Evolutionary conservation across 2,113 vertebrate species (phyloP), one percentile per base, ranked within the genome.

Genomic region (Megaleporinus macrocephalus): DNA sequence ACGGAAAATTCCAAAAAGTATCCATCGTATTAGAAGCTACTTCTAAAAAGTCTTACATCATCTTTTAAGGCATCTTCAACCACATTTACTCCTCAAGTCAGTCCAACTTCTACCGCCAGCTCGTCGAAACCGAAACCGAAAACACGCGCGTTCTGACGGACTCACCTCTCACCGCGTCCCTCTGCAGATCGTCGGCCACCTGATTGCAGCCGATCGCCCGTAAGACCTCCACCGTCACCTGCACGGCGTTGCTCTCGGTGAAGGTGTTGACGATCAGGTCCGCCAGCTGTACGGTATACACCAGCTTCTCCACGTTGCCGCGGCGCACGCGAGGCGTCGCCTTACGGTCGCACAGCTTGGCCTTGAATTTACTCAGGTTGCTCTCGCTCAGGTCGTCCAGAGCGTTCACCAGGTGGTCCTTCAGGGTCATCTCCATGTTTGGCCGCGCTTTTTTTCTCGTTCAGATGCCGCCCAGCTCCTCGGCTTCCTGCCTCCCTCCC

Each of bases 241-340:
- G 0, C 1, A 29, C 1, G 0, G 88, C 90, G 0, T 0, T 0
- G 0, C 0, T 0, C 24, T 81, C 71, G 0, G 87, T 87, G 15
- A 87, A 90, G 0, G 0, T 73, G 0, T 57, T 57, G 0, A 90
- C 79, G 70, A 93, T 33, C 0, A 16, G 29, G 4, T 90, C 79
- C 0, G 81, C 24, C 27, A 92, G 4, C 0, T 80, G 1, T 0
- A 84, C 0, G 0, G n/a, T 5, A 0, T 0, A 0, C 16, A 0
- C 12, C 13, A 72, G 76, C 0, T 15, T 41, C 4, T 88, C 41
- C 30, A 90, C 72, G 0, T 0, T 6, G 18, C 5, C 36, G 1
- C 65, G 0, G 7, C 11, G 7, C 14, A 92, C 65, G 0, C 69
- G 70, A 22, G 86, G 85, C 22, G 14, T 0, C 0, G 16, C 26